These are phyloP conservation scores for Zootoca vivipara DNA, from an alignment of 2,113 vertebrate species.

Conservation along the genomic window DNA sequence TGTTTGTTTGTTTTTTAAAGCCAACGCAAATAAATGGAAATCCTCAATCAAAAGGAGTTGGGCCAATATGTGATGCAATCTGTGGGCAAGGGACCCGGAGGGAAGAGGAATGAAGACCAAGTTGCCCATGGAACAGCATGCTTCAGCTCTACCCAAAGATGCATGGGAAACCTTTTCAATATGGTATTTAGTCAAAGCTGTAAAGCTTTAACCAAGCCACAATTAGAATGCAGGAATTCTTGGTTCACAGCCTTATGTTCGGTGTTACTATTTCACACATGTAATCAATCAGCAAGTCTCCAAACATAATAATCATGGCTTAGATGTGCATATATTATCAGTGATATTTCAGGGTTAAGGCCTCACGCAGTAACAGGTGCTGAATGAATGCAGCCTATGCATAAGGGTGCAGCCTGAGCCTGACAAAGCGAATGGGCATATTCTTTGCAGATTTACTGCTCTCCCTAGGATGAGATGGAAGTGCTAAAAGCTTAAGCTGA, in stretches of 20 bases:
- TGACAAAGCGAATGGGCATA: slow-evolving; percentile 43
- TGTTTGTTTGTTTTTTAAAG: neutral
- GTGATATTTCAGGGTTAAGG: slow-evolving; percentile 30
- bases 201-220: neutral
- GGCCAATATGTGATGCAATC: neutral
- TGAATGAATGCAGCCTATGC: slow-evolving; percentile 36
- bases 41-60: neutral
- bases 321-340: neutral
- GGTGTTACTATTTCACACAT: neutral
- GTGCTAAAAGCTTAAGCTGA: slow-evolving; percentile 46
- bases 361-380: slow-evolving; percentile 16
- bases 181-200: neutral
- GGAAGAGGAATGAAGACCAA: neutral
- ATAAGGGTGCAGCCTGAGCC: neutral
- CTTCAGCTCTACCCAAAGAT: neutral
- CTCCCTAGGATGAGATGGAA: slow-evolving; percentile 23
- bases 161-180: neutral
- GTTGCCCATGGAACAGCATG: neutral
- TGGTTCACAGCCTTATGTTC: neutral
- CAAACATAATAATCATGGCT: slow-evolving; percentile 3
- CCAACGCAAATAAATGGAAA: neutral
- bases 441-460: slow-evolving; percentile 35
- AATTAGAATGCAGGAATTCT: neutral
- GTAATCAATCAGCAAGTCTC: neutral
- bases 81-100: neutral